phyloP scores from a whole-genome alignment of 2,797 vertebrate genomes.

The Triplophysa yarkandensis region DNA sequence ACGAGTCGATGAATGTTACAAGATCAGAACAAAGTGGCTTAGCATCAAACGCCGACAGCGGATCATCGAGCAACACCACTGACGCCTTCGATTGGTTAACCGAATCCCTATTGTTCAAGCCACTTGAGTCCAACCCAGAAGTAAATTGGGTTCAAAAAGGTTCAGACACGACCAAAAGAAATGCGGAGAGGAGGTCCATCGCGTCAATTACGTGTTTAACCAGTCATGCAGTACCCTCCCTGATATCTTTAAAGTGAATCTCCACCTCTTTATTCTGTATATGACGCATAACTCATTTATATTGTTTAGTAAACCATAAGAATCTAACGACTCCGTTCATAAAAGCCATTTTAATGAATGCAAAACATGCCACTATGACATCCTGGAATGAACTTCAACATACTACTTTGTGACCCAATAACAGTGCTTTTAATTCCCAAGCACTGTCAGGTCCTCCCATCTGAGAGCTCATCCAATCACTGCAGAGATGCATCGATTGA shows the following conservation, averaged over 20 bases:
- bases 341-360: neutral
- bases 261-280: too few relatives aligned
- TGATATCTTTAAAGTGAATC: slow-evolving; percentile 4
- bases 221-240: neutral
- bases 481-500: neutral
- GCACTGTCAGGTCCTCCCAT: neutral
- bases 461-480: neutral
- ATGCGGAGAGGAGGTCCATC: neutral
- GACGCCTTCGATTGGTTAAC: slow-evolving; percentile 21
- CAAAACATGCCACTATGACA: neutral
- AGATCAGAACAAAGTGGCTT: slow-evolving; percentile 26
- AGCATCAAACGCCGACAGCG: neutral
- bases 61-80: slow-evolving; percentile 4
- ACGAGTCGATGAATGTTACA: slow-evolving; percentile 17
- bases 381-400: neutral
- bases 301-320: too few relatives aligned
- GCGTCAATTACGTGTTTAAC: neutral
- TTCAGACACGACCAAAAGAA: slow-evolving; percentile 7
- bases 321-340: too few relatives aligned
- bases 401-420: neutral
- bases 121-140: neutral
- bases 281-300: too few relatives aligned
- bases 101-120: neutral
- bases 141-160: neutral
- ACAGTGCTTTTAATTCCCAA: neutral